Percentiles rank a stretch among this genome's conserved stretches.
Conservation (phyloP, 2,797 vertebrate species). For the Toxotes lorentzi region DNA sequence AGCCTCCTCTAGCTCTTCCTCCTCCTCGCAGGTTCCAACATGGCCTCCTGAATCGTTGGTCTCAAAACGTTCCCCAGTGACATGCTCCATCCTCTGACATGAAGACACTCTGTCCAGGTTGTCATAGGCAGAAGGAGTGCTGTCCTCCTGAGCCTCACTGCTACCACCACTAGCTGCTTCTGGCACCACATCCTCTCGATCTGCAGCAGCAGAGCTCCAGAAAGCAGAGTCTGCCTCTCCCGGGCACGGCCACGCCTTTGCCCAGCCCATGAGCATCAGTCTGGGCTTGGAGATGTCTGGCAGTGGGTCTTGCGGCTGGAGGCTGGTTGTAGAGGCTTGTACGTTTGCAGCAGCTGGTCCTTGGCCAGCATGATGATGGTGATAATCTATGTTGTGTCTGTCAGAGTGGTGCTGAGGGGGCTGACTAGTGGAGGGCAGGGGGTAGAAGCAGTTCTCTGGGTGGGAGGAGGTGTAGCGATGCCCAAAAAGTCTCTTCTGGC, state of each 20-base stretch:
- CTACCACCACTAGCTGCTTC: conserved; percentile 67
- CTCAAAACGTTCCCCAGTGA: conserved; percentile 18
- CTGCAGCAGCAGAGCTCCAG: conserved; percentile 51
- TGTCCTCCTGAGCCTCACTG: conserved; percentile 80
- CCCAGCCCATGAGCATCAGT: conserved; percentile 48
- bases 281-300: conserved; percentile 35
- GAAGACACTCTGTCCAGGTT: conserved; percentile 72
- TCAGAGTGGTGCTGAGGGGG: conserved; percentile 34
- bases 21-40: conserved; percentile 4
- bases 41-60: not conserved
- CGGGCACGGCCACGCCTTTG: conserved; percentile 49
- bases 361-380: conserved; percentile 6
- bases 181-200: not conserved
- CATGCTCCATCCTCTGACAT: conserved; percentile 17
- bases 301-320: conserved; percentile 39
- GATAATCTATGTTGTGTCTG: conserved; percentile 32
- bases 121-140: conserved; percentile 83
- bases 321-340: conserved; percentile 34
- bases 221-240: conserved; percentile 24
- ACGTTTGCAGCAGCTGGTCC: not conserved
- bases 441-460: conserved; percentile 76
- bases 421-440: conserved; percentile 58
- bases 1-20: conserved; percentile 38
- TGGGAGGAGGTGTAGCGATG: conserved; percentile 78
- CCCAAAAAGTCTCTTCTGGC: conserved; percentile 61